These are phyloP conservation scores for Agelaius phoeniceus DNA, from an alignment of 2,113 vertebrate species.

Conservation along the genomic window DNA sequence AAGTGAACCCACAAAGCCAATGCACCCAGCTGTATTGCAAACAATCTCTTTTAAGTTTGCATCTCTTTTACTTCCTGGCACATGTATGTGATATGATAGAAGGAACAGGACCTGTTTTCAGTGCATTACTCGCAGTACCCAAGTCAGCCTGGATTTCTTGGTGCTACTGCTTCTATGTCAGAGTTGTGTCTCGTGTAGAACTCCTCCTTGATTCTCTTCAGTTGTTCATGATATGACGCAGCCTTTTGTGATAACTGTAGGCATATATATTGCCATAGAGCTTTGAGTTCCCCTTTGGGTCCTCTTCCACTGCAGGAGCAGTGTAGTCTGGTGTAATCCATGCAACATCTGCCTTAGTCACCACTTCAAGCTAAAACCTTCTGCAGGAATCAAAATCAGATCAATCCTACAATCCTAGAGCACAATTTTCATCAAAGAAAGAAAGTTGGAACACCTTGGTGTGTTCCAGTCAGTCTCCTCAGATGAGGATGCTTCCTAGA, in stretches of 20 bases:
- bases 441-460: background rate
- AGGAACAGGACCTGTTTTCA: background rate
- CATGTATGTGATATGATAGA: accelerated
- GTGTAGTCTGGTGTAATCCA: background rate
- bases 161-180: background rate
- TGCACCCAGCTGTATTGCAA: background rate
- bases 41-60: background rate
- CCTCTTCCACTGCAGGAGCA: background rate
- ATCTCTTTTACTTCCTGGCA: background rate
- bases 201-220: background rate
- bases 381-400: background rate
- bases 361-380: background rate
- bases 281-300: background rate
- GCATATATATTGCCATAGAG: background rate
- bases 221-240: background rate
- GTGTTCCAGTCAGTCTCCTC: background rate
- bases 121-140: background rate
- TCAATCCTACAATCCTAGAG: background rate
- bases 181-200: background rate
- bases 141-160: background rate
- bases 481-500: background rate
- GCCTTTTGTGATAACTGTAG: background rate
- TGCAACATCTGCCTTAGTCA: background rate
- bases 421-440: background rate
- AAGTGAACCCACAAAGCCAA: background rate